Base-by-base conservation (phyloP, 2,797 vertebrate genomes). In the Gambusia yucatana region DNA sequence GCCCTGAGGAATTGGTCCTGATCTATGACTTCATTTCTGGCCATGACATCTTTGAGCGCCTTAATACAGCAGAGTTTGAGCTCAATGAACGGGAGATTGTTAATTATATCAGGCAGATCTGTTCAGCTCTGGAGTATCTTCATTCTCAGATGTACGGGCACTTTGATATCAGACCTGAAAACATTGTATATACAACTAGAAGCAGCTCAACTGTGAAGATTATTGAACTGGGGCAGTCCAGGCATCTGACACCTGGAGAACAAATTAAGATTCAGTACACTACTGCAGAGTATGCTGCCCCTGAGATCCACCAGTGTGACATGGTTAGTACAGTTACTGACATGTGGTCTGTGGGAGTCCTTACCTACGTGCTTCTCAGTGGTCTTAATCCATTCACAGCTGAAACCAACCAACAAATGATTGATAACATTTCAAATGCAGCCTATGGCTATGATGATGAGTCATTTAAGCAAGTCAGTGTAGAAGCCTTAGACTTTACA, bases 1-100 rank as follows among this genome's bases (percentile, higher is more conserved):
- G 98, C 91, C 96, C 98, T 47, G 99, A 99, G 92, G 99, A 99
- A 94, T 85, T 99, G 78, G 97, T 99, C 80, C 96, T 99, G 97
- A 98, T 99, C 86, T 99, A 97, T 88, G 99, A 99, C 87, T 99
- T 99, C 83, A 96, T 99, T 92, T 99, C 99, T 43, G 99, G 99
- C 57, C 92, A 92, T 50, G 99, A 99, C 87, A 98, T 99, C 89
- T 99, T 99, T 89, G 99, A 99, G 91, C 97, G 97, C 85, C 95
- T 99, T 72, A 95, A 91, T 79, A 96, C 96, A 78, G 86, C 97
- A 71, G 97, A 97, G 81, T 99, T 99, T 95, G 97, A 98, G 89
- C 95, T 99, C 8, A 98, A 93, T 77, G 98, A 99, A 93, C 95
- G 94, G 85, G 98, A 97, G 94, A 97, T 99, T 83, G 93, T 97